Base-by-base conservation (phyloP, 2,113 vertebrate genomes). In the Gopherus evgoodei region DNA sequence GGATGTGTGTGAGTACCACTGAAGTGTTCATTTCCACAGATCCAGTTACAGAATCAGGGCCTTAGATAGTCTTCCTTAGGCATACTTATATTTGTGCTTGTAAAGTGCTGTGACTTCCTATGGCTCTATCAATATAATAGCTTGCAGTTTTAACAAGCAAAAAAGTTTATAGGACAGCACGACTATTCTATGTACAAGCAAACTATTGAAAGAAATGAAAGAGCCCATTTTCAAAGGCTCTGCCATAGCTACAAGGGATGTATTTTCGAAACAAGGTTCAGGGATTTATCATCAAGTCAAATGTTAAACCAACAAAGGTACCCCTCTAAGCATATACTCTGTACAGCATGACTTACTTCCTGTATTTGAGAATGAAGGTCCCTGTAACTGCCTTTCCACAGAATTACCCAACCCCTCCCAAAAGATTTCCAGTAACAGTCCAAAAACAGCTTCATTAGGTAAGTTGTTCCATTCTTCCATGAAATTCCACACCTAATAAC, bases 291-390 rank as follows among this genome's bases (percentile, higher is more conserved):
- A 93, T 35, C 62, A 12, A 35, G 75, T 96, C 93, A 96, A 47
- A 92, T 94, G 94, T n/a, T 90, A 87, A 87, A 92, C 42, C 75
- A 85, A 84, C 14, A 89, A 75, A 90, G 47, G 85, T 90, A 35
- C 57, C 88, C 88, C 13, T 83, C 69, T 52, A 84, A 83, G 78
- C 65, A 82, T 92, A 96, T 92, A 95, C 96, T 97, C 94, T 91
- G 89, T 82, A 47, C 76, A 85, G 79, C 53, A 81, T 69, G 79
- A 85, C 50, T 87, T 2, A 65, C 79, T 97, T 95, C 96, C 96
- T 84, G 42, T 5, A 76, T 24, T 79, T 76, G 84, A 96, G 90
- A 95, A 96, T 90, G 89, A 93, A 95, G 21, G 65, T 94, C 93
- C 86, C 93, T 17, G 8, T 8, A 92, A 3, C 19, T 1, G 38